phyloP scores from a whole-genome alignment of 2,797 vertebrate genomes.

The Columba guinea region DNA sequence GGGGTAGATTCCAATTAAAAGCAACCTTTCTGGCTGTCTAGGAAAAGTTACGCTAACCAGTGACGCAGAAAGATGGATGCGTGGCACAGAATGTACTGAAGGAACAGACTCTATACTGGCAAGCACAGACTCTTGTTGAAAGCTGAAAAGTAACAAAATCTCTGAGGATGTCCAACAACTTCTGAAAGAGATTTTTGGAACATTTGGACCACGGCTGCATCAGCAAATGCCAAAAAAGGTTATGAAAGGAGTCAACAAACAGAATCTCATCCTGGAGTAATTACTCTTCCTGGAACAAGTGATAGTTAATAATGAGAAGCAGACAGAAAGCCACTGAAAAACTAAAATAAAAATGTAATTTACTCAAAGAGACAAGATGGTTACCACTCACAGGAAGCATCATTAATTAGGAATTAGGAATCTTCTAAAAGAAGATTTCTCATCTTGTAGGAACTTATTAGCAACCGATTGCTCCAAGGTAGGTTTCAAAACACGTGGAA shows the following conservation, averaged over 20 bases:
- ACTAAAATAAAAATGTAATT: not conserved
- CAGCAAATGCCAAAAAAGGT: not conserved
- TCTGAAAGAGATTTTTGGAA: not conserved
- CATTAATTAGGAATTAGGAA: not conserved
- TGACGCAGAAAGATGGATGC: not conserved
- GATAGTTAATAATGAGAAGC: constrained; percentile 27
- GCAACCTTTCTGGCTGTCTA: not conserved
- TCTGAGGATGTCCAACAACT: not conserved
- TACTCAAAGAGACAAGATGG: not conserved
- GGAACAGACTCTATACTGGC: not conserved
- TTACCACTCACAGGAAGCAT: constrained; percentile 14
- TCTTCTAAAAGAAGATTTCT: constrained; percentile 39
- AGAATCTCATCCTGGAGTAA: constrained; percentile 1
- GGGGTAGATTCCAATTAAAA: not conserved
- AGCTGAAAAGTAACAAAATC: not conserved
- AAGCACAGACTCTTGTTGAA: not conserved
- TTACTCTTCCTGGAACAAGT: constrained; percentile 11
- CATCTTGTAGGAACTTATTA: constrained; percentile 25
- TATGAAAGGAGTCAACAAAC: not conserved
- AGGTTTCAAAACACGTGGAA: constrained; percentile 1
- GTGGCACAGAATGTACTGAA: not conserved
- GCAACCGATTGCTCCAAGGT: not conserved
- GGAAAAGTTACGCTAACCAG: not conserved
- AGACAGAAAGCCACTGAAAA: not conserved
- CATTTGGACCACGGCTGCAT: not conserved